These are phyloP conservation scores for Menura novaehollandiae DNA, from an alignment of 2,113 vertebrate genomes.

Conservation along the genomic window DNA sequence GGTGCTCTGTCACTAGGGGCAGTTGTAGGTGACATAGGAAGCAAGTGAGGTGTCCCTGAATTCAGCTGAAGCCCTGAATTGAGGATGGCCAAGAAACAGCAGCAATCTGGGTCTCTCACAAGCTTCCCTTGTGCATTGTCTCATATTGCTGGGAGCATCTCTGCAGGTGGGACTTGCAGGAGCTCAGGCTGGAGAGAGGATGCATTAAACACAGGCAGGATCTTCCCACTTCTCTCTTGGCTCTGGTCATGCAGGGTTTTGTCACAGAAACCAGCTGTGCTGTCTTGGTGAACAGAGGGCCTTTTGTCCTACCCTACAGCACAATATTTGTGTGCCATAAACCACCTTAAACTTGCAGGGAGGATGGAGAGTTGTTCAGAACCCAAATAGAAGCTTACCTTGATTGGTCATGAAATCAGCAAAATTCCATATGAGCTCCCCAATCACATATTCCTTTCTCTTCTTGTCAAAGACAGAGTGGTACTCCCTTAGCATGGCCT, in stretches of 20 bases:
- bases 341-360: neutral
- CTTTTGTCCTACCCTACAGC: neutral
- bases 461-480: conserved; percentile 86
- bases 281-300: neutral
- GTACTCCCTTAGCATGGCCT: conserved; percentile 78
- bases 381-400: conserved; percentile 64
- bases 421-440: conserved; percentile 98
- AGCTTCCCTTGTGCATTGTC: neutral
- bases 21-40: neutral
- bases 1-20: neutral
- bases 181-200: neutral
- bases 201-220: neutral
- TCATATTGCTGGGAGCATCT: neutral
- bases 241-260: neutral
- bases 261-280: neutral
- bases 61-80: neutral
- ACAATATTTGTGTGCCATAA: neutral
- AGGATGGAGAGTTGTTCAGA: neutral
- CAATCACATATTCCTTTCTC: conserved; percentile 86
- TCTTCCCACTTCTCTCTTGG: neutral
- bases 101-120: neutral
- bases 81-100: neutral
- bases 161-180: neutral
- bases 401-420: conserved; percentile 95
- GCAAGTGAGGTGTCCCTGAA: neutral